These are phyloP conservation scores for Campoplex nolae DNA, from an alignment of 2,888 invertebrate genomes.

Conservation along the genomic window DNA sequence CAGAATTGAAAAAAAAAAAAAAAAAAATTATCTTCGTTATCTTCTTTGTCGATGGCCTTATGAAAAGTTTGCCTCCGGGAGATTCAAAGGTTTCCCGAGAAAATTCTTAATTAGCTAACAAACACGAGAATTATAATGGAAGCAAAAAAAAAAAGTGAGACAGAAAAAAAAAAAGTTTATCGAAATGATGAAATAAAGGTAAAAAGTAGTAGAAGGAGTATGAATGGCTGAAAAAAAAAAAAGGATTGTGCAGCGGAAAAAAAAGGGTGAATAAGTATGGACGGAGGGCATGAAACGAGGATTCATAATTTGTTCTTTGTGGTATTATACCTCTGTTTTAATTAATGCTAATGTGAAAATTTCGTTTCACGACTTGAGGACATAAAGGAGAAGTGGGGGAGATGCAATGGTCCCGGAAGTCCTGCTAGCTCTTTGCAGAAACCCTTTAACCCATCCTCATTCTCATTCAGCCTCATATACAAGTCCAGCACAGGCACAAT, in stretches of 20 bases:
- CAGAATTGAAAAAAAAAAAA: not conserved
- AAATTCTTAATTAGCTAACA: slow-evolving; percentile 1
- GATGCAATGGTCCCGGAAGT: slow-evolving; percentile 57
- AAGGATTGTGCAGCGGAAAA: not conserved
- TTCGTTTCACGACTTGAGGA: slow-evolving; percentile 48
- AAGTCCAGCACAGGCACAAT: slow-evolving; percentile 38
- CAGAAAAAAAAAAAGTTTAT: not conserved
- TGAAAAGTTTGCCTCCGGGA: not conserved
- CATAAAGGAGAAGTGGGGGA: slow-evolving; percentile 48
- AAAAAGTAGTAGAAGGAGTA: slow-evolving; percentile 15
- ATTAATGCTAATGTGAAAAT: slow-evolving; percentile 67
- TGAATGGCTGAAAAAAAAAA: slow-evolving; percentile 18
- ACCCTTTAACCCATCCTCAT: slow-evolving; percentile 38
- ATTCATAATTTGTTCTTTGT: slow-evolving; percentile 65
- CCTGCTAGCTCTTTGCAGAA: slow-evolving; percentile 52
- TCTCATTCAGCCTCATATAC: slow-evolving; percentile 39
- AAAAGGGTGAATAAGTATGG: slow-evolving; percentile 10
- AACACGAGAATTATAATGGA: not conserved
- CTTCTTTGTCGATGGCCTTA: not conserved
- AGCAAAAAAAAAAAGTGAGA: not conserved
- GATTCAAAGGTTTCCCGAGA: not conserved
- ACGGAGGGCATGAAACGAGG: too few relatives aligned
- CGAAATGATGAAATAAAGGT: slow-evolving; percentile 1
- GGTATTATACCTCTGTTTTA: slow-evolving; percentile 62
- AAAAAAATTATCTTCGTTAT: not conserved